Conservation (phyloP, 1,140 invertebrate genomes). For the Marisa cornuarietis region DNA sequence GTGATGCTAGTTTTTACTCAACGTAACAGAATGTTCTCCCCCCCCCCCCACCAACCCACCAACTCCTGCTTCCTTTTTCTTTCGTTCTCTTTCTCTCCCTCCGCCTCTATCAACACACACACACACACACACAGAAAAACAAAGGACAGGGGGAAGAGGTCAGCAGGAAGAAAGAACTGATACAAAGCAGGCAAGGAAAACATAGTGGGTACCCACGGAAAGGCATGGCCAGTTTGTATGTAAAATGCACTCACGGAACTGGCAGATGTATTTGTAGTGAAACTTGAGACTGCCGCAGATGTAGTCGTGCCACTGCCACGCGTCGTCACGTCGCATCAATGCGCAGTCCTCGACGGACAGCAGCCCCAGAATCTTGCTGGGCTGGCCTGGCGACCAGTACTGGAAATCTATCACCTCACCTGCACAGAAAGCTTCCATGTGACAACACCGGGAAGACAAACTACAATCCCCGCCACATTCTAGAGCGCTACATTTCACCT, state of each 20-base stretch:
- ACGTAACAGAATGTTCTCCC: too few species aligned
- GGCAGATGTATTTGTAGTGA: conserved; percentile 50
- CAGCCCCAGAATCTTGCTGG: conserved; percentile 33
- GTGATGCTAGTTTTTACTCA: too few species aligned
- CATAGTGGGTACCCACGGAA: background rate
- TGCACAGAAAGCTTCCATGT: conserved; percentile 15
- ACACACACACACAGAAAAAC: background rate
- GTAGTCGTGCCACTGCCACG: conserved; percentile 51
- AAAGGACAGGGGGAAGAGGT: background rate
- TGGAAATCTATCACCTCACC: conserved; percentile 34
- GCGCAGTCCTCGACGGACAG: conserved; percentile 52
- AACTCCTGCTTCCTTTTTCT: too few species aligned
- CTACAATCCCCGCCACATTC: too few species aligned
- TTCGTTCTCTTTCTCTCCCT: too few species aligned
- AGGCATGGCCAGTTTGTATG: background rate
- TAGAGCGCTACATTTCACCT: too few species aligned
- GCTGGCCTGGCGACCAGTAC: conserved; percentile 47
- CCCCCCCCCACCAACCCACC: too few species aligned
- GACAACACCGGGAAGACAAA: too few species aligned
- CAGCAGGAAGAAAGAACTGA: background rate
- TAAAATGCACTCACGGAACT: conserved; percentile 45
- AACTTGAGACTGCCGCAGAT: conserved; percentile 36
- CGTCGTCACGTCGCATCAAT: conserved; percentile 39
- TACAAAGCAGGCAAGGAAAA: background rate
- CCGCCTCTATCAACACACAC: background rate